Percentiles rank a stretch among this genome's conserved stretches.
Evolutionary conservation across 1,140 invertebrate species (phyloP).

Genomic region (Alviniconcha marisindica): DNA sequence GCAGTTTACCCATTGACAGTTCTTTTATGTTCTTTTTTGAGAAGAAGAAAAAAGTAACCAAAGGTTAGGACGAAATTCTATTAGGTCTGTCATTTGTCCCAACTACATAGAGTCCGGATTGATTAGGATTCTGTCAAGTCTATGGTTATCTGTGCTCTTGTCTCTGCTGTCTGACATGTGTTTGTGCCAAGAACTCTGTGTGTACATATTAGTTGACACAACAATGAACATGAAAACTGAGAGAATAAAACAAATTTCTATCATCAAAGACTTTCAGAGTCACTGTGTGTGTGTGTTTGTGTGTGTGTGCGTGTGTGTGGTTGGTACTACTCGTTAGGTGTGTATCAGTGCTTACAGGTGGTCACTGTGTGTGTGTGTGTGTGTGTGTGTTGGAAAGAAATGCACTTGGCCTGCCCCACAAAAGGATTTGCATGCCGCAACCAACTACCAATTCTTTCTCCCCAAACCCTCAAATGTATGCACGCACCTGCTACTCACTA

Average conservation of each 20-base stretch:
- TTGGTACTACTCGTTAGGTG: too few relatives aligned
- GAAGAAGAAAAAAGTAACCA: too few relatives aligned
- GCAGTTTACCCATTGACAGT: neutral
- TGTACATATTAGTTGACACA: conserved; percentile 25
- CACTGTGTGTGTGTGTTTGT: too few relatives aligned
- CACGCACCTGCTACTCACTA: too few relatives aligned
- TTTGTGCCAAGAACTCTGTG: conserved; percentile 14
- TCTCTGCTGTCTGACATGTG: conserved; percentile 15
- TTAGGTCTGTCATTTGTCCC: neutral
- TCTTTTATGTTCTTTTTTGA: neutral
- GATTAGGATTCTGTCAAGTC: neutral
- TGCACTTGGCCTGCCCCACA: too few relatives aligned
- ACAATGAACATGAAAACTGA: conserved; percentile 14
- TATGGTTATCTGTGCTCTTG: neutral
- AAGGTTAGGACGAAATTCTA: too few relatives aligned
- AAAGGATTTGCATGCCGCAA: too few relatives aligned
- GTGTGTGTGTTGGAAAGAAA: too few relatives aligned
- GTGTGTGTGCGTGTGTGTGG: neutral
- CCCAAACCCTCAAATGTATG: too few relatives aligned
- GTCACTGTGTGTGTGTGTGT: too few relatives aligned
- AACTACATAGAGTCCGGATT: neutral
- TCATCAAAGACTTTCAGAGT: neutral
- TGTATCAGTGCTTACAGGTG: too few relatives aligned
- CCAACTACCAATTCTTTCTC: too few relatives aligned
- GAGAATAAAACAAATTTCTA: conserved; percentile 23